A percentile compares a stretch with the other conserved stretches of the same genome.
phyloP scores from a whole-genome alignment of 2,888 invertebrate genomes.

The Drosophila picticornis region DNA sequence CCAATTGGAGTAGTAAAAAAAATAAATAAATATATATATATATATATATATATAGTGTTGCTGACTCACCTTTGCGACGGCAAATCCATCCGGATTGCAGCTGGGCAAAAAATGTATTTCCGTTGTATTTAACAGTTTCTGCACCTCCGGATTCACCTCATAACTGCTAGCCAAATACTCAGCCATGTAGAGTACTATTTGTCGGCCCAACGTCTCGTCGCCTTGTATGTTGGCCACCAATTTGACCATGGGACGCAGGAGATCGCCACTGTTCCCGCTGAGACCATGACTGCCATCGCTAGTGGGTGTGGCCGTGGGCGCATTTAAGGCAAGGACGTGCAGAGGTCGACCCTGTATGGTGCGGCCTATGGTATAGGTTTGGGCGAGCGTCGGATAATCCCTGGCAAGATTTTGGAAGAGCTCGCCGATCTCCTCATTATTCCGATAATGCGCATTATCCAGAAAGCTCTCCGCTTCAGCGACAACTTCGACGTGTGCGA shows the following conservation, averaged over 20 bases:
- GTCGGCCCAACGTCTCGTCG: conserved; percentile 95
- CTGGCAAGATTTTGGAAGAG: conserved; percentile 88
- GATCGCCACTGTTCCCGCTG: conserved; percentile 76
- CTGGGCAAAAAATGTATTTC: conserved; percentile 98
- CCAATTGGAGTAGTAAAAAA: not conserved
- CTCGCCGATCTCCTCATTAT: conserved; percentile 89
- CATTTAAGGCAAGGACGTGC: conserved; percentile 89
- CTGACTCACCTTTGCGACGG: conserved; percentile 89
- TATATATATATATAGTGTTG: not conserved
- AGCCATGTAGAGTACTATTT: conserved; percentile 92
- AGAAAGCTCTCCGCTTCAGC: conserved; percentile 74
- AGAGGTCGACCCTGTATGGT: conserved; percentile 92
- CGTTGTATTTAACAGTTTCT: conserved; percentile 88
- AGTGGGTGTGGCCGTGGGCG: conserved; percentile 88
- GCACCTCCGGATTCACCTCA: conserved; percentile 88
- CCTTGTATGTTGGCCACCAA: conserved; percentile 98
- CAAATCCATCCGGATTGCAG: conserved; percentile 98
- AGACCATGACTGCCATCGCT: conserved; percentile 80
- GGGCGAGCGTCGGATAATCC: conserved; percentile 89
- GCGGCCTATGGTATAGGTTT: conserved; percentile 92
- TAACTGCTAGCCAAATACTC: conserved; percentile 92
- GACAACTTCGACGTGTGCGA: conserved; percentile 54
- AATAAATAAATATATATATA: not conserved
- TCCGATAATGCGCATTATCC: conserved; percentile 87
- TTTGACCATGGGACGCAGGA: conserved; percentile 94